Evolutionary conservation across 2,888 invertebrate genomes (phyloP).

Genomic region (Entomobrya multifasciata): DNA sequence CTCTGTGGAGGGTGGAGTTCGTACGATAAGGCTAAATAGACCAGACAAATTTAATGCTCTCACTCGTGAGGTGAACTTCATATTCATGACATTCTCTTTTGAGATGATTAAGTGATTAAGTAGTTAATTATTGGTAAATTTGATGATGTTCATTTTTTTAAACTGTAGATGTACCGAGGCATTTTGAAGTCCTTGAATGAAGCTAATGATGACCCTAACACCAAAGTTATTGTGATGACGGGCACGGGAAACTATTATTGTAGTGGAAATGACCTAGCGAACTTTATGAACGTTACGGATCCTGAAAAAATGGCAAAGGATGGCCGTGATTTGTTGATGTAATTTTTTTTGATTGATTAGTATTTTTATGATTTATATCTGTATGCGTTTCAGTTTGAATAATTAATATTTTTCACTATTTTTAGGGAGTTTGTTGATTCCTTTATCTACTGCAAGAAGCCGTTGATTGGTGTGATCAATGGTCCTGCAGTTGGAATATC

Average conservation of each 20-base stretch:
- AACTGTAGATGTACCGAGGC: conserved; percentile 87
- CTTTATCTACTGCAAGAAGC: conserved; percentile 93
- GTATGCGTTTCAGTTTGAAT: too few relatives aligned
- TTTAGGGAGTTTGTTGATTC: conserved; percentile 87
- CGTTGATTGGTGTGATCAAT: conserved; percentile 93
- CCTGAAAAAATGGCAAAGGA: conserved; percentile 79
- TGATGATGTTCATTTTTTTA: conserved; percentile 48
- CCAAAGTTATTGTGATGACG: conserved; percentile 88
- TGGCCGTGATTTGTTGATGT: conserved; percentile 76
- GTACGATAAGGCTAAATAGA: conserved; percentile 87
- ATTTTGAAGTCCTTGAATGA: conserved; percentile 86
- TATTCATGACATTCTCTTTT: conserved; percentile 42
- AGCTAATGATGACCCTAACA: conserved; percentile 86
- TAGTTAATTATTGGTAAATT: too few relatives aligned
- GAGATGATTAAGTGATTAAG: not conserved
- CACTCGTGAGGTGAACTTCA: conserved; percentile 81
- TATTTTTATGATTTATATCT: not conserved
- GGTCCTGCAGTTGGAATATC: conserved; percentile 97
- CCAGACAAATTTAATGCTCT: conserved; percentile 92
- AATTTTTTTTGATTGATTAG: not conserved
- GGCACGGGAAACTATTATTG: conserved; percentile 91
- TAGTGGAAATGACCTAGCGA: conserved; percentile 90
- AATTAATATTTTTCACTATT: conserved; percentile 1
- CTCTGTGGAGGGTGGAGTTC: conserved; percentile 83
- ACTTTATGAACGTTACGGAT: conserved; percentile 81